Evolutionary conservation across 2,113 vertebrate species (phyloP), one percentile per base, ranked within the genome.

Genomic region (Rissa tridactyla): DNA sequence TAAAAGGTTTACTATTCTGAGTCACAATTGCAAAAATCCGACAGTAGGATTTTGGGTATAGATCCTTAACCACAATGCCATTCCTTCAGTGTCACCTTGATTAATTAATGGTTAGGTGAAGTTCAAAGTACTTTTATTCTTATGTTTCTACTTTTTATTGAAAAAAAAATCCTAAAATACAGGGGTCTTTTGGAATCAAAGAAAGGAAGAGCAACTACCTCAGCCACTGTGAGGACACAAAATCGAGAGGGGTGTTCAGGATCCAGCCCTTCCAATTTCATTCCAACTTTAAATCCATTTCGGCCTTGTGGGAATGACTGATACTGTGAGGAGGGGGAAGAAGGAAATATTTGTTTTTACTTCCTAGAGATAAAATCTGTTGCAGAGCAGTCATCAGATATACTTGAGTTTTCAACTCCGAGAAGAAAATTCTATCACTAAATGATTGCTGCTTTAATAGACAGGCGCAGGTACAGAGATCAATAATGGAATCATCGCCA

Each of bases 201-300:
- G n/a, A 61, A 1, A 95, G 64, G 46, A 92, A 82, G 2, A 89
- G 44, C 47, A 92, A 86, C 38, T 96, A 99, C 99, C 99, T 99
- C 99, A 68, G 98, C 99, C 57, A 99, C 98, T 21, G 98, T 98
- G 82, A 99, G 98, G 47, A 99, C 99, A 88, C 99, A 99, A 94
- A 99, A 99, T 51, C 98, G 97, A 70, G 99, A 99, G 15, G 99
- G 98, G 79, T 99, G 99, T 14, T 98, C 98, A 8, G 99, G 99
- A 97, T 99, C 99, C 72, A 99, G 97, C 10, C 99, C 99, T 96
- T 99, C 99, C 90, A 99, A 88, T 92, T 99, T 99, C 99, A 99
- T 99, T 89, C 99, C 99, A 94, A 98, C 98, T 97, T 99, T 99
- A 96, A 99, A 99, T 90, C 98, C 98, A 92, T 99, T 99, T 83